A percentile compares a stretch with the other conserved stretches of the same genome.
Conservation (phyloP, 2,797 vertebrate species). For the Linurgus olivaceus region DNA sequence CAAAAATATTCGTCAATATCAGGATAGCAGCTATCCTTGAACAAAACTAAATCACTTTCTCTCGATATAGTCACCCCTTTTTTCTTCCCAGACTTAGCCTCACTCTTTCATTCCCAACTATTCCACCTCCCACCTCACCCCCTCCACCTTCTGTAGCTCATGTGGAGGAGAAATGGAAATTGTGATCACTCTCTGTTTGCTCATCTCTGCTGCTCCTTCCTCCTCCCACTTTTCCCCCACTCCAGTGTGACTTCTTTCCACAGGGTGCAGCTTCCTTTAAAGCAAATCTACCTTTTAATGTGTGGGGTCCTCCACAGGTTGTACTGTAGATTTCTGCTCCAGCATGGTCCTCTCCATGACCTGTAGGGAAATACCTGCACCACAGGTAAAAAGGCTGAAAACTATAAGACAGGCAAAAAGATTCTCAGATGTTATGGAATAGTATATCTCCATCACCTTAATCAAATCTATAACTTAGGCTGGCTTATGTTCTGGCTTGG, state of each 20-base stretch:
- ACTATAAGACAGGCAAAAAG: neutral
- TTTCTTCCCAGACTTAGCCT: neutral
- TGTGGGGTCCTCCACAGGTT: neutral
- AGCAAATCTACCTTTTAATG: neutral
- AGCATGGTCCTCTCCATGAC: neutral
- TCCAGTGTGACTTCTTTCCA: neutral
- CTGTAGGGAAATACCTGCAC: neutral
- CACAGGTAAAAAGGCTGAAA: neutral
- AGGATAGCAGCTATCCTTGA: neutral
- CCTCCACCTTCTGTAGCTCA: neutral
- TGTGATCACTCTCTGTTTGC: neutral
- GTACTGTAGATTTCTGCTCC: neutral
- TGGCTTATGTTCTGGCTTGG: neutral
- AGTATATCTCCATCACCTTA: neutral
- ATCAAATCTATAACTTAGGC: neutral
- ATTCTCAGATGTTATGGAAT: neutral
- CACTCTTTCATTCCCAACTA: neutral
- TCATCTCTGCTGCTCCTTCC: neutral
- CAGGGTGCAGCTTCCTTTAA: neutral
- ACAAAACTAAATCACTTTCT: neutral
- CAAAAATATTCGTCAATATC: neutral
- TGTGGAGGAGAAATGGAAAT: neutral
- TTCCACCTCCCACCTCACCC: accelerated
- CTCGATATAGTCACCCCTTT: accelerated
- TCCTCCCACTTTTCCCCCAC: neutral